Evolutionary conservation across 2,113 vertebrate species (phyloP), one percentile per base, ranked within the genome.

Genomic region (Nothobranchius kuhntae): DNA sequence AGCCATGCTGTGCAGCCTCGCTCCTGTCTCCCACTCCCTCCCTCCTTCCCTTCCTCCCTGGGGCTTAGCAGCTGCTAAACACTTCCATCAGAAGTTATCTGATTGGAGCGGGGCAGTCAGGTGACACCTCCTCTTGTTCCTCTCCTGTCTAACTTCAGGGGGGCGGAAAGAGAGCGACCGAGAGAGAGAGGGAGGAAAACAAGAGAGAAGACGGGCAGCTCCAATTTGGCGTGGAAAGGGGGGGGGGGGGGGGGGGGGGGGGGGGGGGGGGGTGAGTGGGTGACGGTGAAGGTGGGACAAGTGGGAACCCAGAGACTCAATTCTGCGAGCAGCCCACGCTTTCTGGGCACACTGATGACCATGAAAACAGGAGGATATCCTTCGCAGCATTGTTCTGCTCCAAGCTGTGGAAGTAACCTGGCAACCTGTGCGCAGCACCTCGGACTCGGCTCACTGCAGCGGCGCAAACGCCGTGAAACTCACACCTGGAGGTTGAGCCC

Each of bases 51-150:
- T 78, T 78, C 60, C 80, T 65, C 78, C 83, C 69, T 90, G 90
- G 78, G 85, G 86, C 92, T 94, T 83, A 90, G 94, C 95, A 91
- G 95, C 95, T 92, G 95, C 95, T 92, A 87, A 93, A 91, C 93
- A 95, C 95, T 95, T 95, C 95, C 94, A 97, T 95, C 95, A 95
- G 93, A 92, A 93, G 81, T 91, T 90, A 86, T 95, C 94, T 93
- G 94, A 97, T 97, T 97, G 96, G 96, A 93, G 93, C 89, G 81
- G 68, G 50, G 50, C 38, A 67, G 93, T 94, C 96, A 98, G 95
- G 95, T 98, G 95, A 96, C 93, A 61, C 91, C 80, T 72, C 81
- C 83, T 78, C 79, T 80, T 76, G 75, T 76, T 82, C 77, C 90
- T 91, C 92, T 92, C 92, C 93, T 91, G 92, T 91, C 92, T 91